Base-by-base conservation (phyloP, 2,113 vertebrate species). In the Labeo rohita region DNA sequence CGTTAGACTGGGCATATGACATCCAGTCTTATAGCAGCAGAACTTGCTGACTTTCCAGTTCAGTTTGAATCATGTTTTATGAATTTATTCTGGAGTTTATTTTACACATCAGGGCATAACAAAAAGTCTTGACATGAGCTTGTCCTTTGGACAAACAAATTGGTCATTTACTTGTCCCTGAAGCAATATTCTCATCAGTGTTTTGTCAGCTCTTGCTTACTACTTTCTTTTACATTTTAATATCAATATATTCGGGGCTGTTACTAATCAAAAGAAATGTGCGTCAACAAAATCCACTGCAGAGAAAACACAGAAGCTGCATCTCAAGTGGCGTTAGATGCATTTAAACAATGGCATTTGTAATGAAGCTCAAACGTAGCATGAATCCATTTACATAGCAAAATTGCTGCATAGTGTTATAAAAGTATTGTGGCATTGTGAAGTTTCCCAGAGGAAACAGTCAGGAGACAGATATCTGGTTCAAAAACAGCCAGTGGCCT, bases 21-120 rank as follows among this genome's bases (percentile, higher is more conserved):
- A 73, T 59, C 11, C 21, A 43, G 34, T 45, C 52, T 56, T 70
- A 52, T 13, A 56, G 66, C 50, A 7, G 65, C 18, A 52, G 65
- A 83, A 81, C 23, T 16, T 56, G 8, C 65, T 21, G 49, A 83
- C 54, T 50, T 54, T 68, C 39, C 80, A n/a, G n/a, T 68, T 45
- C 63, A 50, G 13, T 66, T 68, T 39, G 79, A 18, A 68, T 70
- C 28, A 8, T 18, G 36, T 49, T 65, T 10, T 16, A 68, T 4
- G 50, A 50, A 21, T 50, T 59, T 59, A 3, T n/a, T 18, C 56
- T 59, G 6, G 54, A 59, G 54, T 59, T 59, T 9, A 61, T 61
- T 61, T 61, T 18, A 61, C 56, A 61, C 21, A 61, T n/a, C 8
- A n/a, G 56, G 56, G 21, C 21, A n/a, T 18, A 9, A 61, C 21